Evolutionary conservation across 2,888 invertebrate species (phyloP).

Genomic region (Ethmia dodecea): DNA sequence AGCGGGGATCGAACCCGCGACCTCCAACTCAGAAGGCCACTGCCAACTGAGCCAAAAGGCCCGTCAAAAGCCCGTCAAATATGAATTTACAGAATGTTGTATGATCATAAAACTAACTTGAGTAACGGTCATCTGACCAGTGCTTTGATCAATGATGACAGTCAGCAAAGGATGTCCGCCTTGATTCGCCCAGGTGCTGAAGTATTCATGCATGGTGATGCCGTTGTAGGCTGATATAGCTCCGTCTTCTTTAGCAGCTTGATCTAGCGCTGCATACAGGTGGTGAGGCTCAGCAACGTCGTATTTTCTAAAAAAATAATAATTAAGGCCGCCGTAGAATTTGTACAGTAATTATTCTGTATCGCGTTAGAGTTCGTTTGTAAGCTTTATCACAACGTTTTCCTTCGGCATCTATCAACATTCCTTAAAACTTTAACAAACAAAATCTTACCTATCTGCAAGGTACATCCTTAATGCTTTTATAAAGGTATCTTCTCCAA

Average conservation of each 20-base stretch:
- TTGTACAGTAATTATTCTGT: too few relatives aligned
- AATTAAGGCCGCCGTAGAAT: too few relatives aligned
- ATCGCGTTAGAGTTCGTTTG: too few relatives aligned
- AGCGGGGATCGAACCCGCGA: too few relatives aligned
- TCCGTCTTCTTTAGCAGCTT: conserved; percentile 38
- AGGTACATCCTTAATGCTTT: conserved; percentile 76
- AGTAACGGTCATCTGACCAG: conserved; percentile 44
- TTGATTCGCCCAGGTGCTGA: conserved; percentile 79
- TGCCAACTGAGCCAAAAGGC: too few relatives aligned
- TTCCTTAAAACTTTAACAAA: too few relatives aligned
- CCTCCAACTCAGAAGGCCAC: too few relatives aligned
- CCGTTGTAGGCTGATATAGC: conserved; percentile 43
- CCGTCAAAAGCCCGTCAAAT: neutral
- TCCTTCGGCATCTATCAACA: too few relatives aligned
- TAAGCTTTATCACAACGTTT: too few relatives aligned
- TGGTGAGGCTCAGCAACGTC: conserved; percentile 66
- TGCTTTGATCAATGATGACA: conserved; percentile 57
- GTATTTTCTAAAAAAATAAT: conserved; percentile 44
- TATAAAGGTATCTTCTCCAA: conserved; percentile 72
- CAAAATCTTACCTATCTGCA: conserved; percentile 57
- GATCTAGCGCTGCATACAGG: conserved; percentile 68
- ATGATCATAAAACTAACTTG: conserved; percentile 43
- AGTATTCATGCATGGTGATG: conserved; percentile 58
- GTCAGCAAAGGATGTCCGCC: conserved; percentile 79
- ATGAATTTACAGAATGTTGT: neutral